Base-by-base conservation (phyloP, 2,888 invertebrate genomes). In the Cyclophora albipunctata region DNA sequence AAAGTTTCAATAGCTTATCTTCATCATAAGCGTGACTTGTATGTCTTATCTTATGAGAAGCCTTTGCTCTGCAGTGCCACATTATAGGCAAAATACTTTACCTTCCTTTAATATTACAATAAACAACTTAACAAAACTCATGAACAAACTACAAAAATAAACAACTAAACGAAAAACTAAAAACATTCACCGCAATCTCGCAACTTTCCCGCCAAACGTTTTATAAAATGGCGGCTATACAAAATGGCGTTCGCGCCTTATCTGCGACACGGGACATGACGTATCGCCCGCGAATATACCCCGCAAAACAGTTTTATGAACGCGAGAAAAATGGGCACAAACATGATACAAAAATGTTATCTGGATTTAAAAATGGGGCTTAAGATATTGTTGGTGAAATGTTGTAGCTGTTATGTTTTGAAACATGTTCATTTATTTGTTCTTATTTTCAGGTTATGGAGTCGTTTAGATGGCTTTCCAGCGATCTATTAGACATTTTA, bases 221-320 rank as follows among this genome's bases (percentile, higher is more conserved):
- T 42, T 40, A 48, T 52, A 55, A 55, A 55, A 55, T 55, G 52
- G 55, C 52, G 44, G 51, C 48, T 50, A 45, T 42, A 54, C 59
- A 57, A 60, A 59, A 61, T 59, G 60, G 59, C 52, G 52, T 55
- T 50, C 57, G 47, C 48, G 53, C 57, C 54, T 61, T 59, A 61
- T 61, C 60, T 56, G 3, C 45, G 54, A 55, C 55, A 48, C 42
- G 55, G 34, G 54, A 59, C 59, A 61, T 61, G 60, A 61, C 60
- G 53, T 59, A 61, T 61, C 59, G 49, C 50, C n/a, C 43, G 47
- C 48, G 52, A 59, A 59, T 53, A 53, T 51, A 47, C 46, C 55
- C 53, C 51, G 42, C 46, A 46, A 53, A 55, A 51, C 46, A 43
- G 46, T 52, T 42, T 42, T 44, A 37, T 50, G 45, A 52, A 51